Evolutionary conservation across 2,888 invertebrate species (phyloP).

Genomic region (Cryptus armator): DNA sequence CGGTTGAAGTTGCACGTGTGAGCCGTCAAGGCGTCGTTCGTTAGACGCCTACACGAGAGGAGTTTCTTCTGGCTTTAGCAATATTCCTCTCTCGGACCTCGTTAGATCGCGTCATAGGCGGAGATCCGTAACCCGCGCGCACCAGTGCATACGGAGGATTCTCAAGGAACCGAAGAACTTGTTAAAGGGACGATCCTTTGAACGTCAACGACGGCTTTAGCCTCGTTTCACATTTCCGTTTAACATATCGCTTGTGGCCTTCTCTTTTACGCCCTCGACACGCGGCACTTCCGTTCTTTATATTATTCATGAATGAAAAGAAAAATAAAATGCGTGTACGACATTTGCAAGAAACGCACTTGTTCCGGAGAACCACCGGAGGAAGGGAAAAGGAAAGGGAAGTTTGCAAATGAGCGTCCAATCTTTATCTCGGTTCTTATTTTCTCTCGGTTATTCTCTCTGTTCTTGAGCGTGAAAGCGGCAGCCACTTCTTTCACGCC

Average conservation of each 20-base stretch:
- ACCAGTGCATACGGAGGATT: background rate
- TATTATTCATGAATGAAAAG: constrained; percentile 9
- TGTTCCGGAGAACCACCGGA: background rate
- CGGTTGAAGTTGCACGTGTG: constrained; percentile 34
- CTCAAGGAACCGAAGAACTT: constrained; percentile 29
- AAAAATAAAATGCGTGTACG: constrained; percentile 5
- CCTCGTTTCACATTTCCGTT: constrained; percentile 45
- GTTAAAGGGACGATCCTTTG: constrained; percentile 36
- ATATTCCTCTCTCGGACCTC: constrained; percentile 42
- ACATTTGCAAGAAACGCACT: constrained; percentile 12
- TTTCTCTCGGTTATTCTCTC: constrained; percentile 38
- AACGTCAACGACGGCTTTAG: constrained; percentile 23
- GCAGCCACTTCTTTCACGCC: constrained; percentile 62
- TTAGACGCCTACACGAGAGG: constrained; percentile 63
- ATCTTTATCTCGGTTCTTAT: constrained; percentile 42
- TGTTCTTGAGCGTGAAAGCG: constrained; percentile 44
- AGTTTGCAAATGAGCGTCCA: constrained; percentile 49
- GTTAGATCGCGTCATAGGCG: constrained; percentile 27
- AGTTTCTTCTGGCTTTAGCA: constrained; percentile 63
- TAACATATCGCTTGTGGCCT: constrained; percentile 13
- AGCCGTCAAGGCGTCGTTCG: constrained; percentile 70
- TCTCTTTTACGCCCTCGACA: background rate
- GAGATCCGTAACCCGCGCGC: background rate
- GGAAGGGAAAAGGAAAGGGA: background rate
- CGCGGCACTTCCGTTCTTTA: constrained; percentile 27